phyloP scores from a whole-genome alignment of 2,888 invertebrate genomes.

The Leptopilina drosophilae region DNA sequence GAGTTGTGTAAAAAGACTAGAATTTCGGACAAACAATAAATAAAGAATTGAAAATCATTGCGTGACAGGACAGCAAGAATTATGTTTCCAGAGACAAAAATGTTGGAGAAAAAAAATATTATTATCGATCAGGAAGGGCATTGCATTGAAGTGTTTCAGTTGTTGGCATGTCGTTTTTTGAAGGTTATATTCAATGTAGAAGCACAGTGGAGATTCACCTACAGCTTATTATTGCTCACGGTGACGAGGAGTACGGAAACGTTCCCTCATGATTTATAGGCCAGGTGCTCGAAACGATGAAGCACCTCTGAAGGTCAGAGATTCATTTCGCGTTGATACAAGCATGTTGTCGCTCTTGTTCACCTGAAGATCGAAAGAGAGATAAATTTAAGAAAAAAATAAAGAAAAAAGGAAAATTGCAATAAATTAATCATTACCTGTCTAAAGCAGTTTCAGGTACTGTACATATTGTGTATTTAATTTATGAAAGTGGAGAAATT shows the following conservation, averaged over 20 bases:
- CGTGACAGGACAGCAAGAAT: too few relatives aligned
- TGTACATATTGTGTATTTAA: too few relatives aligned
- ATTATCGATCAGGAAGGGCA: constrained; percentile 31
- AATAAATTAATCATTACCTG: too few relatives aligned
- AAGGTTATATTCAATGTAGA: constrained; percentile 34
- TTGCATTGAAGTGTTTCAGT: constrained; percentile 12
- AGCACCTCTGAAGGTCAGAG: constrained; percentile 35
- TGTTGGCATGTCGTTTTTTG: constrained; percentile 5
- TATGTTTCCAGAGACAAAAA: neutral
- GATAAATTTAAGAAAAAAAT: neutral
- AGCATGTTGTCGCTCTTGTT: constrained; percentile 29
- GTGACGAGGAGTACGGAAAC: constrained; percentile 39
- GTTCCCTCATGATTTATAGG: constrained; percentile 29
- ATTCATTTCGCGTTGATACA: constrained; percentile 28
- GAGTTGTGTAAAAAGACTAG: too few relatives aligned
- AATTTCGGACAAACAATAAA: too few relatives aligned
- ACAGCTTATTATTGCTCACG: constrained; percentile 36
- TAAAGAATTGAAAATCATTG: too few relatives aligned
- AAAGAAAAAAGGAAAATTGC: neutral
- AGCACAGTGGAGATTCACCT: constrained; percentile 29
- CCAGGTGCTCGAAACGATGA: constrained; percentile 25
- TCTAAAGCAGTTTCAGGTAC: too few relatives aligned
- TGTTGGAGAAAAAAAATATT: neutral
- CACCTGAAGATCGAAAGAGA: neutral
- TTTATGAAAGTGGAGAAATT: too few relatives aligned